Base-by-base conservation (phyloP, 1,140 invertebrate species). In the Teleopsis dalmanni region DNA sequence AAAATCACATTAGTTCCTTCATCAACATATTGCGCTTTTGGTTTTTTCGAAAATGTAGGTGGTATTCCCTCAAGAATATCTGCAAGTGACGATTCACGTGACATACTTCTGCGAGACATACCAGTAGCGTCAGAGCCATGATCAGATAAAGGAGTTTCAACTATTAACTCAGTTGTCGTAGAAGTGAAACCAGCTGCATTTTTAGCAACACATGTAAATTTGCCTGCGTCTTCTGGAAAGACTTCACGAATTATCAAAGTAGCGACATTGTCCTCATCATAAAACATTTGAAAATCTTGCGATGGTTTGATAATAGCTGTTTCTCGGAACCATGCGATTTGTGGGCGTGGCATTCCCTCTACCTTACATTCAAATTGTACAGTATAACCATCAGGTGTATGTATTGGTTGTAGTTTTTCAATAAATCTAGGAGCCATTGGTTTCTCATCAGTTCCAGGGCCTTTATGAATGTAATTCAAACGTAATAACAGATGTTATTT, bases 141-240 rank as follows among this genome's bases (percentile, higher is more conserved):
- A 71, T 93, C 89, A 9, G 88, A 91, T 19, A 91, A 63, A 19
- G 88, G 86, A 36, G 83, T 82, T 73, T 95, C 88, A 0, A 96
- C 88, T 21, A 84, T 80, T 11, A 97, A 70, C 68, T 94, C 91
- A 2, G 93, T 91, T 6, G 91, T 90, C 59, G 87, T 91, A 0
- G 90, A 90, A 1, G 91, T 89, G 72, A 89, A 93, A 22, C 96
- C 96, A 33, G 88, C 88, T 4, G 86, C 78, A 69, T 98, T 99
- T 66, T 96, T 95, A 11, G 94, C 91, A 11, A 98, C 88, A 60
- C 94, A 95, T 0, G 93, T 97, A 71, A 96, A 98, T 36, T 85
- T 87, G 3, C 94, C 95, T 3, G 93, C 89, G 72, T 99, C 95
- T 77, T 98, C 95, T 0, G 93, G 91, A 72, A 94, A 95, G 1